Evolutionary conservation across 2,888 invertebrate genomes (phyloP).

Genomic region (Homarus gammarus): DNA sequence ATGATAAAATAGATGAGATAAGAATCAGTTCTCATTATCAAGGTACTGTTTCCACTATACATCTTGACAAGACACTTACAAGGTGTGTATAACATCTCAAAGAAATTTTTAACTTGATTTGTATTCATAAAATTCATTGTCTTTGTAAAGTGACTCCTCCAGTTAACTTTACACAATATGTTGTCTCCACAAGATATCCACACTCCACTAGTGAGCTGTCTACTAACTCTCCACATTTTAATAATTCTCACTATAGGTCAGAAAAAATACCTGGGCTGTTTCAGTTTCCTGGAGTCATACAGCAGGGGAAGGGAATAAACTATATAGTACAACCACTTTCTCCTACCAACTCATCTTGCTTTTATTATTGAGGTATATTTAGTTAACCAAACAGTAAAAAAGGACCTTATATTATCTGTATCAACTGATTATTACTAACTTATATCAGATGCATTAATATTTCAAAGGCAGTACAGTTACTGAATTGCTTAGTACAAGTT

Average conservation of each 20-base stretch:
- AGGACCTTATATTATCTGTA: neutral
- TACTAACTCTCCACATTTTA: neutral
- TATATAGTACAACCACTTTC: neutral
- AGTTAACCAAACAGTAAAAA: neutral
- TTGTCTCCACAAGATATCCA: neutral
- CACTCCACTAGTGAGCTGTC: neutral
- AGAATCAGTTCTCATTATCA: too few species aligned
- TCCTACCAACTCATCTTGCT: neutral
- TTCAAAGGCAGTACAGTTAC: too few species aligned
- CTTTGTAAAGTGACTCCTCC: too few species aligned
- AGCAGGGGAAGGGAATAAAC: slow-evolving; percentile 2
- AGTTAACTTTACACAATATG: neutral
- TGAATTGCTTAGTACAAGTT: too few species aligned
- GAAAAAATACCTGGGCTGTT: slow-evolving; percentile 56
- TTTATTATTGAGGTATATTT: neutral
- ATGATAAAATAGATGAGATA: too few species aligned
- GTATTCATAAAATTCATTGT: too few species aligned
- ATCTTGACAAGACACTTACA: too few species aligned
- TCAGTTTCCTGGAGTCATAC: slow-evolving; percentile 48
- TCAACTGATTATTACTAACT: too few species aligned
- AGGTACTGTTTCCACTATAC: too few species aligned
- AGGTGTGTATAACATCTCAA: too few species aligned
- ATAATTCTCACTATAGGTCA: neutral
- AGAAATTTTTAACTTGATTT: too few species aligned
- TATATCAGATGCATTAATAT: too few species aligned